Conservation (phyloP, 2,888 invertebrate genomes). For the Craniophora ligustri region DNA sequence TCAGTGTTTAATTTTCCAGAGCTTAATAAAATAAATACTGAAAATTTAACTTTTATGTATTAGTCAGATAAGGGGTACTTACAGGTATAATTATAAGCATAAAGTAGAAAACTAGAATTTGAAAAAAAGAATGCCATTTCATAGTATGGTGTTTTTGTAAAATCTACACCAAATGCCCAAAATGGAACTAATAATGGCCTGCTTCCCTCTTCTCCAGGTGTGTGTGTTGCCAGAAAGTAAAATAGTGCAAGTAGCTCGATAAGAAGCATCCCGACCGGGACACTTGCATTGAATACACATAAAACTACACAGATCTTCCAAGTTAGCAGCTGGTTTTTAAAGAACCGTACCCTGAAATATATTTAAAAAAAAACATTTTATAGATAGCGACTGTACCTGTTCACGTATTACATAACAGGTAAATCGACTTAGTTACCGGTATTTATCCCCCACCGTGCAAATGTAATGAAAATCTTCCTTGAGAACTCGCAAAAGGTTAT, state of each 20-base stretch:
- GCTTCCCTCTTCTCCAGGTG: constrained; percentile 48
- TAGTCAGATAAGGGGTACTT: too few relatives aligned
- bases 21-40: background rate
- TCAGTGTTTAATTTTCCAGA: background rate
- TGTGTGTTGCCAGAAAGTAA: constrained; percentile 54
- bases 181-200: constrained; percentile 71
- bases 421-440: constrained; percentile 13
- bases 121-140: constrained; percentile 65
- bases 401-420: background rate
- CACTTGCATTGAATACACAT: constrained; percentile 50
- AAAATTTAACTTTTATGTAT: too few relatives aligned
- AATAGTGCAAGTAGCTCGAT: constrained; percentile 52
- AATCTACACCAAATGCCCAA: constrained; percentile 65
- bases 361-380: constrained; percentile 2
- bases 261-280: constrained; percentile 52
- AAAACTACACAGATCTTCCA: constrained; percentile 64
- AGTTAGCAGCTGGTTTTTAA: constrained; percentile 65
- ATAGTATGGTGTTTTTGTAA: constrained; percentile 64
- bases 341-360: constrained; percentile 65
- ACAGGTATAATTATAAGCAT: constrained; percentile 67
- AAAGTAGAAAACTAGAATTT: constrained; percentile 53
- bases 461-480: constrained; percentile 69
- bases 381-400: too few relatives aligned
- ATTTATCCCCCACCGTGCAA: constrained; percentile 50
- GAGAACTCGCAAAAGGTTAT: constrained; percentile 59